Base-by-base conservation (phyloP, 2,113 vertebrate genomes). In the Mormyrus lacerda region DNA sequence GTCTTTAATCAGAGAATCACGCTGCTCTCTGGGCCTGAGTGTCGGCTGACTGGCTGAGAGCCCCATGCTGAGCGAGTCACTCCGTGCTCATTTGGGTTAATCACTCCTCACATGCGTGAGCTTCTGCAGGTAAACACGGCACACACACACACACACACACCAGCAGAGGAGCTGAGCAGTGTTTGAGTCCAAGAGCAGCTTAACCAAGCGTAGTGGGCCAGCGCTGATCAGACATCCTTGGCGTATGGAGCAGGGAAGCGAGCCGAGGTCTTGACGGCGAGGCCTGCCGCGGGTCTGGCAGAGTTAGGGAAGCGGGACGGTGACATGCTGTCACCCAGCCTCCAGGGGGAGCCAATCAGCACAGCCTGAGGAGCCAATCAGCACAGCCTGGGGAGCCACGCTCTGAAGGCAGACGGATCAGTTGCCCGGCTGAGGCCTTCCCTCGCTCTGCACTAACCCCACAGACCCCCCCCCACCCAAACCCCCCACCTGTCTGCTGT, bases 161-260 rank as follows among this genome's bases (percentile, higher is more conserved):
- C 86, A 90, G 87, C 31, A 19, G 35, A 55, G 44, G n/a, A 47
- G 58, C 5, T 15, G 42, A 53, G 73, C 42, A 19, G 3, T 17
- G 35, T 19, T 83, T 1, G 27, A 27, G 53, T 82, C 44, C 6
- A 19, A 87, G 45, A 21, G 61, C 89, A 87, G 91, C 90, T 89
- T 92, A 86, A 19, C 90, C 42, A 86, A 92, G 92, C 90, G 90
- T 90, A 89, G 87, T 39, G 4, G 73, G 35, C 21, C 85, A 10
- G 39, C 50, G n/a, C 69, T 47, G 84, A 90, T 85, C 0, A 9
- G 51, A 79, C 79, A 35, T 24, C 73, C 53, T 53, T 61, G 47
- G 89, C 88, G 90, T 91, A 39, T 53, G 19, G 3, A 82, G 48
- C 85, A 48, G 76, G 87, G 8, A 47, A 19, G 21, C 35, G 7